Conservation (phyloP, 2,888 invertebrate genomes). For the Lutraria lutraria region DNA sequence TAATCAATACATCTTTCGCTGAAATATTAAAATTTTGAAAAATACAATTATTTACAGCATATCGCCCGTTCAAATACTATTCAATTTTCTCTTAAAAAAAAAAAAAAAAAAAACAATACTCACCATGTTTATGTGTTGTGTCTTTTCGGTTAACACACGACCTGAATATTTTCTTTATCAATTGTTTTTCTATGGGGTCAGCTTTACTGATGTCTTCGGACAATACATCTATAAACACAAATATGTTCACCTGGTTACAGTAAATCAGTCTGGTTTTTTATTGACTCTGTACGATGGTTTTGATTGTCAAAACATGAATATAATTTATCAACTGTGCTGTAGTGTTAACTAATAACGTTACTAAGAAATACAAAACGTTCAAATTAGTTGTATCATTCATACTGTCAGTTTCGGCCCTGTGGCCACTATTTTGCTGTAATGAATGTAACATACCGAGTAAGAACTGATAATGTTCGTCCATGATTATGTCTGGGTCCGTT, state of each 20-base stretch:
- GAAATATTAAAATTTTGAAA: neutral
- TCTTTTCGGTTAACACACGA: slow-evolving; percentile 65
- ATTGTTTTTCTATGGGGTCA: slow-evolving; percentile 61
- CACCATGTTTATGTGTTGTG: slow-evolving; percentile 38
- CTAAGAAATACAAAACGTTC: neutral
- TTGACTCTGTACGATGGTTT: too few species aligned
- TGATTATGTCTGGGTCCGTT: slow-evolving; percentile 76
- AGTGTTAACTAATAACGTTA: neutral
- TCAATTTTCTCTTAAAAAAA: neutral
- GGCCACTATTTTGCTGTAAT: neutral
- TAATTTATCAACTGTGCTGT: too few species aligned
- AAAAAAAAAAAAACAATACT: neutral
- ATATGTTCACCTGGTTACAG: too few species aligned
- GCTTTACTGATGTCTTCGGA: slow-evolving; percentile 56
- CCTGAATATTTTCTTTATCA: slow-evolving; percentile 70
- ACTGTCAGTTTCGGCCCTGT: neutral
- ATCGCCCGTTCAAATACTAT: too few species aligned
- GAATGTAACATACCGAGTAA: slow-evolving; percentile 70
- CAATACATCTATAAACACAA: slow-evolving; percentile 68
- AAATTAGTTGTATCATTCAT: neutral
- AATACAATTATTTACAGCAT: neutral
- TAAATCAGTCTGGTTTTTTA: too few species aligned
- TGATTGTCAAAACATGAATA: too few species aligned
- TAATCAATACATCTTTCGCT: too few species aligned
- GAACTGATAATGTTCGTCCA: slow-evolving; percentile 67